Percentiles rank a stretch among this genome's conserved stretches.
Evolutionary conservation across 2,888 invertebrate genomes (phyloP).

Genomic region (Lepeophtheirus nordmannii): DNA sequence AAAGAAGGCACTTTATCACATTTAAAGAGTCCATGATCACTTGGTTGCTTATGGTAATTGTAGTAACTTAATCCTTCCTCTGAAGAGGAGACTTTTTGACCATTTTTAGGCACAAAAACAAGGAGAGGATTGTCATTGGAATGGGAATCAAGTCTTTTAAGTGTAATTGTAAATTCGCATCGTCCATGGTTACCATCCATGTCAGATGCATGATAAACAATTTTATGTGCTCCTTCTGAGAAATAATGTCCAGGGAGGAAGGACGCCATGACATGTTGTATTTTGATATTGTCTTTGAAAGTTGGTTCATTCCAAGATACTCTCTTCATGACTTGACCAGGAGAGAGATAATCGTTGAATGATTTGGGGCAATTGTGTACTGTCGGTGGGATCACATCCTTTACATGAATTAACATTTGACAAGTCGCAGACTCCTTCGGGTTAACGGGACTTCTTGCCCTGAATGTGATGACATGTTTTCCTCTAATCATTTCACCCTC

Average conservation of each 20-base stretch:
- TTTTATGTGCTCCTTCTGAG: conserved; percentile 44
- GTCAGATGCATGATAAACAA: conserved; percentile 49
- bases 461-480: conserved; percentile 44
- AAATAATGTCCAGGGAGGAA: conserved; percentile 48
- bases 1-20: conserved; percentile 21
- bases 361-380: conserved; percentile 46
- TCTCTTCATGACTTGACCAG: conserved; percentile 41
- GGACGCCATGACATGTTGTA: conserved; percentile 45
- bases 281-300: conserved; percentile 44
- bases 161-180: conserved; percentile 47
- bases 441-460: conserved; percentile 43
- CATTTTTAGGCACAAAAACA: neutral
- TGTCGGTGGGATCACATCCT: conserved; percentile 43
- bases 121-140: neutral
- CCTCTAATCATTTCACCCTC: conserved; percentile 45
- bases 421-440: conserved; percentile 44
- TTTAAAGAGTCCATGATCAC: neutral
- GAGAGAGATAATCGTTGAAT: conserved; percentile 43
- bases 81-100: neutral
- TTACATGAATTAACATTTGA: conserved; percentile 26
- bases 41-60: neutral
- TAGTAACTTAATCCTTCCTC: neutral
- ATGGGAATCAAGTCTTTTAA: conserved; percentile 34
- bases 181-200: conserved; percentile 46
- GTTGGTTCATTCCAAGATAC: conserved; percentile 50